A percentile compares a stretch with the other conserved stretches of the same genome.
Conservation (phyloP, 2,797 vertebrate species). For the Dryobates pubescens region DNA sequence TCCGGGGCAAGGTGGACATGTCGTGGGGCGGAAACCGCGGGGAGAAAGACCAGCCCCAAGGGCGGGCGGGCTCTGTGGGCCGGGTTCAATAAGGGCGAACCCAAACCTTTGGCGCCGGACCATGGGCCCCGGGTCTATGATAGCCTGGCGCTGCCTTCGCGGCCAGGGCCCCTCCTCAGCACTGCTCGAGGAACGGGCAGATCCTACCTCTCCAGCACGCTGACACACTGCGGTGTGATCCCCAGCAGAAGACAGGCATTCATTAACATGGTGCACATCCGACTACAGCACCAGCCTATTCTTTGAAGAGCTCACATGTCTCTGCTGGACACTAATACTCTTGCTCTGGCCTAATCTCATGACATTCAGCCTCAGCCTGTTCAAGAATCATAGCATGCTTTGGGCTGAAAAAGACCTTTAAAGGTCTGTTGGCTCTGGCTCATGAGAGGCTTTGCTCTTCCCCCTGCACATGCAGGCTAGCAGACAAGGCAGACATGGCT, state of each 20-base stretch:
- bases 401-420: not conserved
- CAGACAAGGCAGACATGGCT: not conserved
- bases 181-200: too few species aligned
- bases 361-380: rapidly evolving
- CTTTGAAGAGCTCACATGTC: not conserved
- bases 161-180: not conserved
- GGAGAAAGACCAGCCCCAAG: not conserved
- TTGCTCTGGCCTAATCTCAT: not conserved
- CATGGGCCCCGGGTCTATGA: too few species aligned
- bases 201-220: not conserved
- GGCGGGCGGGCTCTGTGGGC: too few species aligned
- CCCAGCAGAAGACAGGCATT: not conserved
- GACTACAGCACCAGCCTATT: rapidly evolving
- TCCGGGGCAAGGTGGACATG: not conserved
- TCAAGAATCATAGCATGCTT: not conserved
- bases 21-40: not conserved
- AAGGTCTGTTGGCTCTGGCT: rapidly evolving
- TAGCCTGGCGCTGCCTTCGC: not conserved
- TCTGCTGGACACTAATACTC: not conserved
- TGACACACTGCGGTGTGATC: not conserved
- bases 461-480: rapidly evolving
- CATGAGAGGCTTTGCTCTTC: rapidly evolving
- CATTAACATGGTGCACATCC: rapidly evolving
- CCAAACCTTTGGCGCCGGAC: not conserved
- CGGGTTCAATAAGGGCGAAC: not conserved